Evolutionary conservation across 2,113 vertebrate species (phyloP), one percentile per base, ranked within the genome.

Genomic region (Pollachius pollachius): DNA sequence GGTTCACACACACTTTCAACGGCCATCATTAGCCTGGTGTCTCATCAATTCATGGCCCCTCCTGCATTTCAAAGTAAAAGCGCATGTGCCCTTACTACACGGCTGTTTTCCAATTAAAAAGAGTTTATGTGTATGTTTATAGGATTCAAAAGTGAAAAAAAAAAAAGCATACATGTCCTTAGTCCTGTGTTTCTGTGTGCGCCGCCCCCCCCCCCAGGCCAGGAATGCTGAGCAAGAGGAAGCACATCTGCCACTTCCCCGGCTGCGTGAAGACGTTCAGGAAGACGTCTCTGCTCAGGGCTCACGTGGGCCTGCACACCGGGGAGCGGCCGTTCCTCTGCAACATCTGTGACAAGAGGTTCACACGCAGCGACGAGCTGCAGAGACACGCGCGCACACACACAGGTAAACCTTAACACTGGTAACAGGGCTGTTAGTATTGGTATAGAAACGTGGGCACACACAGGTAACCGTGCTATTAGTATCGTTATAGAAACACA

Each of bases 211-310:
- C 16, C n/a, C 16, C 41, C 84, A 98, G 97, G 90, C 94, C 93
- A 0, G 96, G 95, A 1, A 95, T 98, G 8, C 89, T 95, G 0
- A 96, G 96, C 0, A 98, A 98, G 87, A 95, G 96, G 90, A 99
- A 96, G 85, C 97, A 99, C 69, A 96, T 98, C 83, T 98, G 97
- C 78, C 96, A 99, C 72, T 94, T 99, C 79, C 94, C 94, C 0
- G 97, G 97, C 80, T 99, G 97, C 0, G 97, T 96, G 30, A 95
- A 96, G 81, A 97, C 96, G 0, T 98, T 99, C 90, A 93, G 96
- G 67, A 99, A 98, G 88, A 99, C 97, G 0, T 98, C 96, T 0
- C 85, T 99, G 83, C 92, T 98, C 78, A 89, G 96, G 25, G 97
- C 97, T 1, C 97, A 99, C 0, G 96, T 99, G 72, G 92, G 97